Conservation (phyloP, 2,888 invertebrate species). For the Xestia ashworthii region DNA sequence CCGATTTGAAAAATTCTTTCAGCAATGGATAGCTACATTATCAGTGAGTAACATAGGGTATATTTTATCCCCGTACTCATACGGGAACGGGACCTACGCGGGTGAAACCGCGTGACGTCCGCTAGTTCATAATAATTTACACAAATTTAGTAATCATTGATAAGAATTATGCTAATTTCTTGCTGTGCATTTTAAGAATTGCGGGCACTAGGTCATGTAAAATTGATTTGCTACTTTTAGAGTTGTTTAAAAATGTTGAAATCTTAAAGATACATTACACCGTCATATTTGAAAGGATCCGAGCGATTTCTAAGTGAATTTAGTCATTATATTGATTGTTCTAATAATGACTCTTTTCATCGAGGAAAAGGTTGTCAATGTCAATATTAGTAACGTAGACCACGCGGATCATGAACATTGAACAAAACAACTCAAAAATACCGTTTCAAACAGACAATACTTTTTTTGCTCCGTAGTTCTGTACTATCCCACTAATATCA, state of each 20-base stretch:
- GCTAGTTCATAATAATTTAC: not conserved
- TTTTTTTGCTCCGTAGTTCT: not conserved
- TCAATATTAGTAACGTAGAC: not conserved
- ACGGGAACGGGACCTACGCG: too few species aligned
- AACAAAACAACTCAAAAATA: not conserved
- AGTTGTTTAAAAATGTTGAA: not conserved
- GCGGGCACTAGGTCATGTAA: not conserved
- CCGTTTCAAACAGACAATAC: not conserved
- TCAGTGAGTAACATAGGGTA: too few species aligned
- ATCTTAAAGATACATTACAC: not conserved
- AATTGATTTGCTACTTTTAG: not conserved
- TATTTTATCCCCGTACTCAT: too few species aligned
- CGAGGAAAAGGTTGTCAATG: not conserved
- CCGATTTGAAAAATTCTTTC: too few species aligned
- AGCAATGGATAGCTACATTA: too few species aligned
- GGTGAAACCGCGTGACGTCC: too few species aligned
- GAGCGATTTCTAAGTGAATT: not conserved
- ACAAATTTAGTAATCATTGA: not conserved
- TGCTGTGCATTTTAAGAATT: not conserved
- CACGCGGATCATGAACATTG: not conserved
- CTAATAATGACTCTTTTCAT: not conserved
- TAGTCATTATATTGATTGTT: too few species aligned
- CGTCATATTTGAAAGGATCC: not conserved
- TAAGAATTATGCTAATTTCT: not conserved
- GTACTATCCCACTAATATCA: too few species aligned